These are phyloP conservation scores for Lophius americanus DNA, from an alignment of 2,797 vertebrate species.

Conservation along the genomic window DNA sequence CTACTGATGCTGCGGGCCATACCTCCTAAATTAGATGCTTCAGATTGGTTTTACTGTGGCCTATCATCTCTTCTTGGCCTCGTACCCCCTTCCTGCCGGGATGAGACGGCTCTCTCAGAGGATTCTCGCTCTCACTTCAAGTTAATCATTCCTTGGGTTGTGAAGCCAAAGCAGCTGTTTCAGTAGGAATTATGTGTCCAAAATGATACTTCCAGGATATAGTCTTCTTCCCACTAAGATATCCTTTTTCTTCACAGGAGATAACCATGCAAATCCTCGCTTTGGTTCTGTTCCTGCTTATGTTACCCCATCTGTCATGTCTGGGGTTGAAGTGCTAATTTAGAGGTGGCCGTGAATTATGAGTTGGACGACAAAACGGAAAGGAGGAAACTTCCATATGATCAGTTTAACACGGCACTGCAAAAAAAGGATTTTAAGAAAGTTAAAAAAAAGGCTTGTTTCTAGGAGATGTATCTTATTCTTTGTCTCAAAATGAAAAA, in stretches of 20 bases:
- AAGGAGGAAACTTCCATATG: constrained; percentile 15
- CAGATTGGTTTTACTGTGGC: constrained; percentile 75
- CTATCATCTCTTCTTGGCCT: constrained; percentile 74
- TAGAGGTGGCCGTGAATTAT: constrained; percentile 33
- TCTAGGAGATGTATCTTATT: no score
- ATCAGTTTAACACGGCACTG: neutral
- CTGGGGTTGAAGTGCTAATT: constrained; percentile 32
- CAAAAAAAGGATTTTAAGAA: no score
- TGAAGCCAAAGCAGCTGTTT: constrained; percentile 75
- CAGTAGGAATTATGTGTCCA: constrained; percentile 40
- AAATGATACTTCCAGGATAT: constrained; percentile 60
- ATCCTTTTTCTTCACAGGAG: constrained; percentile 34
- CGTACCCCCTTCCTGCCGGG: constrained; percentile 26
- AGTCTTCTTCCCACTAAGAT: constrained; percentile 42
- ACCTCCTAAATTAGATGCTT: constrained; percentile 74
- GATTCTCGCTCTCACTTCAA: constrained; percentile 38
- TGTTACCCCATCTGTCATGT: constrained; percentile 47
- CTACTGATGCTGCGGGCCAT: constrained; percentile 55
- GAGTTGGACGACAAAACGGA: constrained; percentile 1
- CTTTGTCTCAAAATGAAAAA: no score
- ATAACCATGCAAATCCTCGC: constrained; percentile 39
- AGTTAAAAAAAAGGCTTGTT: no score
- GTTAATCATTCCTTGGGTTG: constrained; percentile 61
- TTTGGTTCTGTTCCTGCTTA: constrained; percentile 39
- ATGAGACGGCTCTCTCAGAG: constrained; percentile 43